Percentiles rank a stretch among this genome's conserved stretches.
Conservation (phyloP, 2,113 vertebrate genomes). For the Catharus fuscescens region DNA sequence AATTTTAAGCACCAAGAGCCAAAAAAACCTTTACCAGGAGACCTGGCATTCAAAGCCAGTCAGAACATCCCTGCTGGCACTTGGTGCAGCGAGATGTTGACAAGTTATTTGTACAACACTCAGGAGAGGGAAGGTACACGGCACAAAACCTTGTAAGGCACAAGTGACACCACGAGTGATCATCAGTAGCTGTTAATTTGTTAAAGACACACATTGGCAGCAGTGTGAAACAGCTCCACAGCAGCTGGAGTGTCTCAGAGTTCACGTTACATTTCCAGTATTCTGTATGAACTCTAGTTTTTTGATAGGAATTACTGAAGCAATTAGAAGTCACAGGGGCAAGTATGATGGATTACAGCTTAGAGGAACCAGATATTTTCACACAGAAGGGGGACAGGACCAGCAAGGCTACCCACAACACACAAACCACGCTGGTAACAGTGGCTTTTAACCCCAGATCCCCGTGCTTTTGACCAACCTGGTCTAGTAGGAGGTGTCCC, state of each 20-base stretch:
- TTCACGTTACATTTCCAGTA: neutral
- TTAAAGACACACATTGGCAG: neutral
- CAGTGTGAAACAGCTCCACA: neutral
- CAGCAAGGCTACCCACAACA: neutral
- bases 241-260: neutral
- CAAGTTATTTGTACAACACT: neutral
- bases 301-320: neutral
- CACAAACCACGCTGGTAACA: accelerated
- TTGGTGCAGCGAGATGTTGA: neutral
- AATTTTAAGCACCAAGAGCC: neutral
- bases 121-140: accelerated
- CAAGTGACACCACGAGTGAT: neutral
- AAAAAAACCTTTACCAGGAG: neutral
- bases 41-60: neutral
- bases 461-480: neutral
- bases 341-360: neutral
- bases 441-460: neutral
- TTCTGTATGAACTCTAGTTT: neutral
- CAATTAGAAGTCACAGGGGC: neutral
- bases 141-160: neutral
- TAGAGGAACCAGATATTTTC: neutral
- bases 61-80: neutral
- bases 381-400: neutral
- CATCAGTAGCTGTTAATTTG: neutral
- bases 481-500: neutral